phyloP scores from a whole-genome alignment of 1,140 invertebrate genomes.

The Drosophila kohkoa region DNA sequence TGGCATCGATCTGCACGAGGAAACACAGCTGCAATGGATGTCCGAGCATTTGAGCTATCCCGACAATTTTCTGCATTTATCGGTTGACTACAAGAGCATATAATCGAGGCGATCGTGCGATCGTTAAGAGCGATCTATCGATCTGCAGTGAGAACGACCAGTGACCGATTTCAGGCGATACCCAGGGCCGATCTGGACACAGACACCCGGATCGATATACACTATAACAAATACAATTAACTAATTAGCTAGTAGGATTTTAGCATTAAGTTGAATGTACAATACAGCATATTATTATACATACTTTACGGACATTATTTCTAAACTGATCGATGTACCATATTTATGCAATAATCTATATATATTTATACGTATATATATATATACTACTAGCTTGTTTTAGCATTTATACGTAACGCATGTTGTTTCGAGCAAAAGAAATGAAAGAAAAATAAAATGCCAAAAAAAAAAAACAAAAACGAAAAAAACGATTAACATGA shows the following conservation, averaged over 20 bases:
- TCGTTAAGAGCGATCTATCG: background rate
- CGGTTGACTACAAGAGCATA: conserved; percentile 84
- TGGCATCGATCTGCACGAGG: conserved; percentile 93
- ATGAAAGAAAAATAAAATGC: conserved; percentile 5
- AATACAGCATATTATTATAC: conserved; percentile 2
- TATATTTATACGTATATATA: conserved; percentile 18
- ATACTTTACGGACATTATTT: background rate
- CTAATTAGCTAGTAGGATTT: conserved; percentile 9
- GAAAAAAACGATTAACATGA: conserved; percentile 3
- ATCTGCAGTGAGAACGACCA: background rate
- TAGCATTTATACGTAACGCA: conserved; percentile 33
- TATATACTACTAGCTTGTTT: conserved; percentile 26
- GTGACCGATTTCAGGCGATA: conserved; percentile 20
- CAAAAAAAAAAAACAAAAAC: background rate
- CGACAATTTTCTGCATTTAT: conserved; percentile 98
- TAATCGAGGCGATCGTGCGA: conserved; percentile 20
- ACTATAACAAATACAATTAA: conserved; percentile 8
- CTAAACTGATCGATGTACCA: conserved; percentile 33
- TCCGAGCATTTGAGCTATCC: conserved; percentile 99
- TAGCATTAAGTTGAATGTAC: conserved; percentile 43
- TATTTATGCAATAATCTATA: conserved; percentile 50
- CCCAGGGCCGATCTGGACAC: conserved; percentile 13
- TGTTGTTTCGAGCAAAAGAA: conserved; percentile 21
- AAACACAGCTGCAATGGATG: conserved; percentile 98
- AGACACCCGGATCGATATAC: conserved; percentile 17